Percentiles rank a stretch among this genome's conserved stretches.
Conservation (phyloP, 2,113 vertebrate genomes). For the Lucifuga dentata region DNA sequence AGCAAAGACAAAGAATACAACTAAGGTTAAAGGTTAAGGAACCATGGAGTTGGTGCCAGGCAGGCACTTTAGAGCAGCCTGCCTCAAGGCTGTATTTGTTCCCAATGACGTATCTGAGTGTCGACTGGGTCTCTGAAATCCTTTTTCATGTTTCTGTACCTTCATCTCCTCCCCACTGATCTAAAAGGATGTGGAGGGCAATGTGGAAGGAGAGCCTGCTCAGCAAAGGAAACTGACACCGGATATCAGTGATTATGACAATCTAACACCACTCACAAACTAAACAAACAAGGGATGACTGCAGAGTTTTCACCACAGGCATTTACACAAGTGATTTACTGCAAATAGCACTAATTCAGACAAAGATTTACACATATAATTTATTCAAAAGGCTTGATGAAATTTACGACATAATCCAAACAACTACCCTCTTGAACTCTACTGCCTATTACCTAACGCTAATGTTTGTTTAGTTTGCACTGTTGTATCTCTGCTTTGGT, state of each 20-base stretch:
- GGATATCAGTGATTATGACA: conserved; percentile 14
- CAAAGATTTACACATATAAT: conserved; percentile 43
- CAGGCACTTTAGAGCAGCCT: conserved; percentile 56
- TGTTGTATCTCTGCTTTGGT: conserved; percentile 70
- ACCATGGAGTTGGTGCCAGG: conserved; percentile 55
- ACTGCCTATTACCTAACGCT: conserved; percentile 71
- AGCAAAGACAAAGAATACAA: conserved; percentile 55
- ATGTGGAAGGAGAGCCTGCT: conserved; percentile 28
- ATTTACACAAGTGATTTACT: conserved; percentile 23
- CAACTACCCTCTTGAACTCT: conserved; percentile 53
- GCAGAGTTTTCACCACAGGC: conserved; percentile 28
- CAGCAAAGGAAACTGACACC: conserved; percentile 10
- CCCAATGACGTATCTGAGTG: conserved; percentile 55
- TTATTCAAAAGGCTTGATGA: conserved; percentile 31
- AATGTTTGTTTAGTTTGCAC: conserved; percentile 72
- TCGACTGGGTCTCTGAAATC: conserved; percentile 60
- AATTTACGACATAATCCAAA: conserved; percentile 50
- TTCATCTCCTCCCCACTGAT: conserved; percentile 59
- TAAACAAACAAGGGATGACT: conserved; percentile 25
- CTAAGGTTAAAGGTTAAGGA: conserved; percentile 61
- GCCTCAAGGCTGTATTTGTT: conserved; percentile 70
- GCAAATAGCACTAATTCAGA: conserved; percentile 58
- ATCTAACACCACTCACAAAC: background rate
- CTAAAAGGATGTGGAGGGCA: conserved; percentile 45
- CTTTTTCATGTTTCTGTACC: conserved; percentile 57